Conservation (phyloP, 2,888 invertebrate species). For the Hololepta plana region DNA sequence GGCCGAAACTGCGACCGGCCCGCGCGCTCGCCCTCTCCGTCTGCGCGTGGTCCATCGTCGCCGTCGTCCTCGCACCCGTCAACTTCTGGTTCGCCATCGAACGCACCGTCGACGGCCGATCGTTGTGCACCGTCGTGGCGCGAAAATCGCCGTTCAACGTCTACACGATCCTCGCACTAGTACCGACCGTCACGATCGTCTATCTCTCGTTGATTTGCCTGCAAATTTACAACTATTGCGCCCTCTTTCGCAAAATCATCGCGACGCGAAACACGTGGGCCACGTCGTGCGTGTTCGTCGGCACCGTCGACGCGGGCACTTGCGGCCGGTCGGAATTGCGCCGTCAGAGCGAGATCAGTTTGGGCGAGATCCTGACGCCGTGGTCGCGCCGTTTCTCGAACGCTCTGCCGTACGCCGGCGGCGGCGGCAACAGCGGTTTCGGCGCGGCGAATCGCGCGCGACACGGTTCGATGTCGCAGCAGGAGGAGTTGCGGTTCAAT, state of each 20-base stretch:
- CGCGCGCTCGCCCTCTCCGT: slow-evolving; percentile 26
- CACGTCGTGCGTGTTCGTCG: slow-evolving; percentile 27
- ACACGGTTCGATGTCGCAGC: slow-evolving; percentile 29
- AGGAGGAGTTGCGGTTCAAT: slow-evolving; percentile 31
- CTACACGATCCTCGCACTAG: too few relatives aligned
- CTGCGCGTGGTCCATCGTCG: slow-evolving; percentile 31
- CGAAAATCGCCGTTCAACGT: too few relatives aligned
- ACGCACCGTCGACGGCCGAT: slow-evolving; percentile 14
- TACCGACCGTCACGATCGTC: too few relatives aligned
- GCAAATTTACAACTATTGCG: too few relatives aligned
- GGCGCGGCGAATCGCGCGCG: slow-evolving; percentile 19
- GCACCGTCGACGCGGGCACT: slow-evolving; percentile 13
- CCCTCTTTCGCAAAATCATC: slow-evolving; percentile 34
- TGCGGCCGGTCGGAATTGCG: slow-evolving; percentile 17
- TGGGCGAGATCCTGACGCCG: slow-evolving; percentile 30
- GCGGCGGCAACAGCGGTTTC: slow-evolving; percentile 17
- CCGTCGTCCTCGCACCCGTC: slow-evolving; percentile 31
- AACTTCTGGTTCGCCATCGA: slow-evolving; percentile 32
- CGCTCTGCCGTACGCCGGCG: slow-evolving; percentile 5
- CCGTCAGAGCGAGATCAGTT: slow-evolving; percentile 30
- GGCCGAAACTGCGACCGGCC: slow-evolving; percentile 29
- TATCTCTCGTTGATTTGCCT: too few relatives aligned
- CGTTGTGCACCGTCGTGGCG: slow-evolving; percentile 35
- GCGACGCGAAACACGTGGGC: slow-evolving; percentile 33
- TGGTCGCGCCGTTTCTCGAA: slow-evolving; percentile 28